Evolutionary conservation across 1,140 invertebrate genomes (phyloP), one percentile per base, ranked within the genome.

Genomic region (Dysdera silvatica): DNA sequence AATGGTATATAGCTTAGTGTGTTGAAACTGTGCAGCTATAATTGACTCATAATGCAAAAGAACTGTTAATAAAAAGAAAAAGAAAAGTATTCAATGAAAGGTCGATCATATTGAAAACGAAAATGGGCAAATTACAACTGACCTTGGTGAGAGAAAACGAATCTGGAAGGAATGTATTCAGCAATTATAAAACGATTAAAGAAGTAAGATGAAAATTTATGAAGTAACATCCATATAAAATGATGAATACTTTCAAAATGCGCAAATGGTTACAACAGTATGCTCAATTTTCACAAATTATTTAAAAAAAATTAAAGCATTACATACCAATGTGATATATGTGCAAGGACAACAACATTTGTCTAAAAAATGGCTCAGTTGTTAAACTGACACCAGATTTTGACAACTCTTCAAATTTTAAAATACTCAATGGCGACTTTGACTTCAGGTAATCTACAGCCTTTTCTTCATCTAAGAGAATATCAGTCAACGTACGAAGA

Each of bases 281-380:
- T n/a, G n/a, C n/a, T n/a, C n/a, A n/a, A n/a, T n/a, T n/a, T n/a
- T n/a, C n/a, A n/a, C n/a, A n/a, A n/a, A 37, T 12, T 12, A 58
- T 7, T 41, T 24, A 55, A n/a, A 35, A 32, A 47, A 7, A 48
- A 26, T 51, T 10, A 10, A 37, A 12, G 10, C 35, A 16, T 53
- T 23, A 55, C 48, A 57, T 55, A 65, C 63, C 49, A 12, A 60
- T 18, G 26, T 49, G 28, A 26, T 41, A 43, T 23, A 49, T 18
- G 28, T 60, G 63, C 24, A 60, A 43, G 24, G 56, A 49, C 14
- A 65, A 45, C 8, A 70, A 23, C n/a, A 67, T 31, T 12, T 47
- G 40, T 7, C 59, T 29, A 51, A 70, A 67, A 45, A 70, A 70
- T 20, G 69, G 68, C 47, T 70, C 69, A 26, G 33, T 47, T 2